Evolutionary conservation across 2,888 invertebrate genomes (phyloP), one percentile per base, ranked within the genome.

Genomic region (Furcula furcula): DNA sequence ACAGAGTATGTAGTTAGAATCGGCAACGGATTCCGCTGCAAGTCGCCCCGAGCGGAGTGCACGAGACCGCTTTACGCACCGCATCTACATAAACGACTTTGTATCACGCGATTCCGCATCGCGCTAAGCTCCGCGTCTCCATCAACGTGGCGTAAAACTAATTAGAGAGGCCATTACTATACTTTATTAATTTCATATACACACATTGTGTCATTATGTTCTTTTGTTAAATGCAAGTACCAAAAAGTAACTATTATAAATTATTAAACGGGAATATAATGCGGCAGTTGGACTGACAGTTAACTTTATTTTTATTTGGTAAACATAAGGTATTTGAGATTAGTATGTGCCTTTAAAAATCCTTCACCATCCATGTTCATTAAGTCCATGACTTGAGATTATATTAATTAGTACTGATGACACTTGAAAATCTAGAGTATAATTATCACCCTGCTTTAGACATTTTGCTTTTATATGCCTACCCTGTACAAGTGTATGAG

Each of bases 341-440:
- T 64, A 67, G 67, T 56, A 76, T 74, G 81, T 83, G 85, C 84
- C 85, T 84, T 81, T 75, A 53, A 57, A 68, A 72, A 67, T 69
- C 62, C 58, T 61, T 73, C 76, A 77, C 76, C 77, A 77, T 79
- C 76, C 78, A 76, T 70, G 71, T 70, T 66, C 68, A 75, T 60
- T 66, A 64, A 73, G 76, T 80, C 79, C 76, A 73, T 65, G 43
- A 49, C 46, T 32, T 25, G 15, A 19, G 16, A 28, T 28, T 28
- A 6, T 12, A 25, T n/a, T n/a, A n/a, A n/a, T n/a, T n/a, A n/a
- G n/a, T n/a, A n/a, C n/a, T n/a, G n/a, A n/a, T n/a, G n/a, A n/a
- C n/a, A n/a, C n/a, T n/a, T n/a, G n/a, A n/a, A 7, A 13, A 7
- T 7, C 12, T 43, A 36, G 23, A 22, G 15, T 31, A 34, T 16